A percentile compares a stretch with the other conserved stretches of the same genome.
phyloP scores from a whole-genome alignment of 2,888 invertebrate species.

The Ommatoiulus sabulosus region DNA sequence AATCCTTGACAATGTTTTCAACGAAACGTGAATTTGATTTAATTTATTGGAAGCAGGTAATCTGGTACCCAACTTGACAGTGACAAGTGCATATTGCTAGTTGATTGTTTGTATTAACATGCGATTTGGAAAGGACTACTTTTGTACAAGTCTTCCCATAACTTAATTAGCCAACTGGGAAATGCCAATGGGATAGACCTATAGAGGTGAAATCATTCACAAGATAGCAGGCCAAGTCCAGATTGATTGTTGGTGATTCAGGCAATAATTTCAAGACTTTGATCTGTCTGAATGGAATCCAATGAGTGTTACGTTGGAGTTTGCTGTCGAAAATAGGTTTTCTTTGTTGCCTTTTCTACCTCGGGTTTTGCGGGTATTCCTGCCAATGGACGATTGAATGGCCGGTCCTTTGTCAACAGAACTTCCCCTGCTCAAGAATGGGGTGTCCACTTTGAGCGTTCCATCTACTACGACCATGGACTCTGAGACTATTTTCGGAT shows the following conservation, averaged over 20 bases:
- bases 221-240: neutral
- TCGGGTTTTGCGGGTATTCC: slow-evolving; percentile 11
- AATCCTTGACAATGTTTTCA: too few relatives aligned
- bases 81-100: neutral
- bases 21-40: too few relatives aligned
- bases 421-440: slow-evolving; percentile 4
- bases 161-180: neutral
- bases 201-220: neutral
- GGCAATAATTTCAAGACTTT: neutral
- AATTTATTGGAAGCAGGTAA: too few relatives aligned
- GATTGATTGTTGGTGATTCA: neutral
- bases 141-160: neutral
- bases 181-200: neutral
- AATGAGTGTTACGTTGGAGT: slow-evolving; percentile 39
- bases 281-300: slow-evolving; percentile 30
- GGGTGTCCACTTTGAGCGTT: slow-evolving; percentile 48
- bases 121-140: neutral
- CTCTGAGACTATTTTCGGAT: slow-evolving; percentile 63
- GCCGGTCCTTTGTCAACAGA: neutral
- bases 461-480: slow-evolving; percentile 58
- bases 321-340: slow-evolving; percentile 25
- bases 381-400: neutral
- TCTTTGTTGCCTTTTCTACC: slow-evolving; percentile 42
- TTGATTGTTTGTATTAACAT: neutral
- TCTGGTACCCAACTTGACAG: too few relatives aligned